Conservation (phyloP, 2,113 vertebrate genomes). For the Notarius lentiginosus region DNA sequence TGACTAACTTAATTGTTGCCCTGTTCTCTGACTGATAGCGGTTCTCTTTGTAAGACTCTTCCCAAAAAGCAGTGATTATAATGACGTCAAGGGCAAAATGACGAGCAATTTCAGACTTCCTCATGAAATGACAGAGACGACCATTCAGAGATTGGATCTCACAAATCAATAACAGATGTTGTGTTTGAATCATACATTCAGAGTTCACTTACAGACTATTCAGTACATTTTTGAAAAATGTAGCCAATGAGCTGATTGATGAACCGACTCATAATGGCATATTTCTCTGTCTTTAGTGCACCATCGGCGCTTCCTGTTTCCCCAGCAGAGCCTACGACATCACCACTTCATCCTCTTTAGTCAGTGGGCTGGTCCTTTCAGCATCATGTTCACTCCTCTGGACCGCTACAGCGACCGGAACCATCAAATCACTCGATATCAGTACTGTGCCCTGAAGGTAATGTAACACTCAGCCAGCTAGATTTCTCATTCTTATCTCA, state of each 20-base stretch:
- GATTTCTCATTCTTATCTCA: too few species aligned
- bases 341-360: slow-evolving; percentile 98
- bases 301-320: slow-evolving; percentile 96
- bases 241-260: not conserved
- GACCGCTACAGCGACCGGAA: slow-evolving; percentile 97
- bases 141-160: not conserved
- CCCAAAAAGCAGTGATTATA: slow-evolving; percentile 37
- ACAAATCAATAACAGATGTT: not conserved
- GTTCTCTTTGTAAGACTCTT: slow-evolving; percentile 52
- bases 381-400: slow-evolving; percentile 96
- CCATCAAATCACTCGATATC: slow-evolving; percentile 97
- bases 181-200: not conserved
- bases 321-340: slow-evolving; percentile 94
- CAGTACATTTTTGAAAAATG: not conserved
- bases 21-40: slow-evolving; percentile 25
- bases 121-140: not conserved
- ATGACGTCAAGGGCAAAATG: not conserved
- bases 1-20: not conserved
- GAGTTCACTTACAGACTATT: not conserved
- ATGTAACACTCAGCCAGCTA: too few species aligned
- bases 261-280: not conserved
- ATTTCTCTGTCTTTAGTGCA: slow-evolving; percentile 78
- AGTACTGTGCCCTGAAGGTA: slow-evolving; percentile 96
- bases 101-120: not conserved
- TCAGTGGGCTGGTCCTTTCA: slow-evolving; percentile 98